These are phyloP conservation scores for Pogona vitticeps DNA, from an alignment of 2,113 vertebrate genomes.

Conservation along the genomic window DNA sequence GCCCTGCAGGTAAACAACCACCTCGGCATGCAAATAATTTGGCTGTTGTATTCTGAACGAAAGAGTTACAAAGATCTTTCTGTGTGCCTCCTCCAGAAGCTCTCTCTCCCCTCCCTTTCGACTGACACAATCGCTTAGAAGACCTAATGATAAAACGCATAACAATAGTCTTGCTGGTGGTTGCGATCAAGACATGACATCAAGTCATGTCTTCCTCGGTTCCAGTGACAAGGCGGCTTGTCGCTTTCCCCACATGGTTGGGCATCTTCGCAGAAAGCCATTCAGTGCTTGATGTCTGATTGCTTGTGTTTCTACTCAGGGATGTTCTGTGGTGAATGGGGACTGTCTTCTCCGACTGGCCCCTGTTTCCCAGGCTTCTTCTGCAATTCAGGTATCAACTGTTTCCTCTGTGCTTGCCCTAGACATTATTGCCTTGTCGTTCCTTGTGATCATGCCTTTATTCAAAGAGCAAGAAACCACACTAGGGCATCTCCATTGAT, in stretches of 20 bases:
- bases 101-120: neutral
- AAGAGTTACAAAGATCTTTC: neutral
- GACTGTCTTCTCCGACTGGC: slow-evolving; percentile 81
- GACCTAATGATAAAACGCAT: neutral
- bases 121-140: neutral
- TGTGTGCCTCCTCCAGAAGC: rapidly evolving
- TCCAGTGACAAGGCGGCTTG: neutral
- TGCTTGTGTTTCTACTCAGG: slow-evolving; percentile 63
- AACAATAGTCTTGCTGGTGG: neutral
- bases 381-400: slow-evolving; percentile 77
- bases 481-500: too few relatives aligned
- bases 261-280: neutral
- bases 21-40: rapidly evolving
- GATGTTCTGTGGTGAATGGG: slow-evolving; percentile 85
- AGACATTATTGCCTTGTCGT: too few relatives aligned
- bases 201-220: neutral
- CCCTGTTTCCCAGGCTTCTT: slow-evolving; percentile 83
- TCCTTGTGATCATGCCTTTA: too few relatives aligned
- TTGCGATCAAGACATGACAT: neutral
- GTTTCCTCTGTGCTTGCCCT: neutral
- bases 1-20: slow-evolving; percentile 81
- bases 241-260: neutral
- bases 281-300: neutral
- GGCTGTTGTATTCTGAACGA: neutral
- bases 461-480: too few relatives aligned